These are phyloP conservation scores for Erpornis zantholeuca DNA, from an alignment of 2,113 vertebrate species.

Conservation along the genomic window DNA sequence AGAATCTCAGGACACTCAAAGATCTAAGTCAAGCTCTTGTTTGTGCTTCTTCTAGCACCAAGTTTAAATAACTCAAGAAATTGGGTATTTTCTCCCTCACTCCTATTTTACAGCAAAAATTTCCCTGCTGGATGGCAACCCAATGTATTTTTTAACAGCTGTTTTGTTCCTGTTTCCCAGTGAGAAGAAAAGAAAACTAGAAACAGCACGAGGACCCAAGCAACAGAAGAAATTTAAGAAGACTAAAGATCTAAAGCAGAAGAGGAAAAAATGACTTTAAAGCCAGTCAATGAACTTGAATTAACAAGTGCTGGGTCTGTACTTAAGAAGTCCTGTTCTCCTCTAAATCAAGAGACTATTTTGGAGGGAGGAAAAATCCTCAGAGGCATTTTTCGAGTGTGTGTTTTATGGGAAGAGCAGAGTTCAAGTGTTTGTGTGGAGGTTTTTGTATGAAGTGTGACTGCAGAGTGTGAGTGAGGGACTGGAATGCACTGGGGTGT, in stretches of 20 bases:
- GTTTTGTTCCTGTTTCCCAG: slow-evolving; percentile 63
- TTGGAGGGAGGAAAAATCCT: neutral
- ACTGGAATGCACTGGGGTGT: neutral
- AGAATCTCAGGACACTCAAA: neutral
- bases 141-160: neutral
- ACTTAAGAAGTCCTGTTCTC: neutral
- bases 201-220: slow-evolving; percentile 60
- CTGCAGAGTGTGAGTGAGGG: neutral
- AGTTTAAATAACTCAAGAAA: neutral
- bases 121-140: neutral
- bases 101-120: neutral
- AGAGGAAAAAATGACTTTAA: slow-evolving; percentile 67
- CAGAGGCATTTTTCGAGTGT: neutral
- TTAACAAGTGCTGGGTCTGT: neutral
- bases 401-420: neutral
- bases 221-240: slow-evolving; percentile 85
- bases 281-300: neutral
- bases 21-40: neutral
- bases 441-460: neutral
- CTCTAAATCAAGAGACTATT: neutral
- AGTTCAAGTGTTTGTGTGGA: neutral
- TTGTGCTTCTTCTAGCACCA: neutral
- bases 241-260: slow-evolving; percentile 74
- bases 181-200: slow-evolving; percentile 89
- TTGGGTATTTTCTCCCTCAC: neutral